Base-by-base conservation (phyloP, 2,797 vertebrate species). In the Coccyzus lansbergi region DNA sequence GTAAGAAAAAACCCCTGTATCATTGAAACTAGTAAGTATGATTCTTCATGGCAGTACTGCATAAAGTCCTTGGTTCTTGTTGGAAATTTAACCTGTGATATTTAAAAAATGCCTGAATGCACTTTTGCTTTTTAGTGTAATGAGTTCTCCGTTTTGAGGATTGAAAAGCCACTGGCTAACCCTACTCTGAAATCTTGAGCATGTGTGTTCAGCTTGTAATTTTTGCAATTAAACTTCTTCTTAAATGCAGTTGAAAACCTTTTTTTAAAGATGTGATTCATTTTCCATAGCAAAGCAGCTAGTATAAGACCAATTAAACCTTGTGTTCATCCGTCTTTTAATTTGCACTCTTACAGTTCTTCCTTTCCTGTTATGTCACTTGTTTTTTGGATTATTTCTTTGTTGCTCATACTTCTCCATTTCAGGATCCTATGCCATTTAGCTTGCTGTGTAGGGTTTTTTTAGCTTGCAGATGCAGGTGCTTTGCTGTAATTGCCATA, bases 1-100 rank as follows among this genome's bases (percentile, higher is more conserved):
- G 99, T 99, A 98, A 96, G 96, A 60, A 92, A 92, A 69, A 60
- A 93, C 91, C 46, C 46, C 34, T 36, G 40, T 63, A 25, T 79
- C 34, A 82, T 79, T 94, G 74, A 82, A 88, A 19, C 18, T 14
- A 77, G 44, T 70, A 74, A 88, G 76, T 62, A 33, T 1, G 6
- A 58, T 72, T 79, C n/a, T 91, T 85, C n/a, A 33, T 56, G 74
- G 36, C 63, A 56, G 0, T 62, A 20, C 15, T 86, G 82, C n/a
- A 31, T 53, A 4, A 79, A 80, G 15, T 46, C 58, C 29, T 71
- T 68, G 26, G 13, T 74, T 76, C 24, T 72, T 64, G 11, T 31
- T 40, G 36, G 28, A 83, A 49, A 48, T 9, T 22, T 77, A 31
- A 48, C 29, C 29, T 68, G 46, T 56, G 60, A 33, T 91, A 83